Base-by-base conservation (phyloP, 2,888 invertebrate genomes). In the Amiota communis region DNA sequence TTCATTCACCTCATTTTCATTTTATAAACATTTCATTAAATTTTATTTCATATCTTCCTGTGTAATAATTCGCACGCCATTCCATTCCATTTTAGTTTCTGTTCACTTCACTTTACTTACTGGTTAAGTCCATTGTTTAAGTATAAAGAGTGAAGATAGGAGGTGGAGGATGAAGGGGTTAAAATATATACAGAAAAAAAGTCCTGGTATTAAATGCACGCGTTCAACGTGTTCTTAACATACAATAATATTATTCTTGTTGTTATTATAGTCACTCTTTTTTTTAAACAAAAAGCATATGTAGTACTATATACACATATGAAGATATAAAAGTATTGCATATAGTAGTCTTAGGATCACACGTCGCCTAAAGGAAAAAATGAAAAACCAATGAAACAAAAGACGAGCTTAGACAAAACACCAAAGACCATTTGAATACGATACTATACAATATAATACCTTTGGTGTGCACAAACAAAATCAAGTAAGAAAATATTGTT, bases 41-140 rank as follows among this genome's bases (percentile, higher is more conserved):
- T 83, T 83, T 83, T 83, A 83, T 83, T 84, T 81, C 84, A 84
- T 84, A 84, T 83, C 83, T 83, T 83, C 84, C 83, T 83, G 83
- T 81, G 83, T 79, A 82, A 84, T 84, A 84, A 82, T 83, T 83
- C 84, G 83, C 83, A 83, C 83, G 84, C 84, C 83, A 83, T 83
- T 81, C 83, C 84, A 83, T 57, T 51, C 51, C 49, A 56, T 46
- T 36, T 36, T 36, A 6, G 36, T 36, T 36, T 36, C 36, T 4
- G 36, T 36, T 6, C 36, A 36, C 36, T 36, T 36, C 36, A 36
- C 6, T 36, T 6, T 6, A 36, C 36, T 36, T 6, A 23, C 23
- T 36, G 36, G 36, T 36, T 36, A 4, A 36, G 36, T 6, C 36
- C 6, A 36, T 36, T 36, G 36, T 36, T 36, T 36, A 36, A 15